Evolutionary conservation across 2,888 invertebrate species (phyloP).

Genomic region (Lydus trimaculatus): DNA sequence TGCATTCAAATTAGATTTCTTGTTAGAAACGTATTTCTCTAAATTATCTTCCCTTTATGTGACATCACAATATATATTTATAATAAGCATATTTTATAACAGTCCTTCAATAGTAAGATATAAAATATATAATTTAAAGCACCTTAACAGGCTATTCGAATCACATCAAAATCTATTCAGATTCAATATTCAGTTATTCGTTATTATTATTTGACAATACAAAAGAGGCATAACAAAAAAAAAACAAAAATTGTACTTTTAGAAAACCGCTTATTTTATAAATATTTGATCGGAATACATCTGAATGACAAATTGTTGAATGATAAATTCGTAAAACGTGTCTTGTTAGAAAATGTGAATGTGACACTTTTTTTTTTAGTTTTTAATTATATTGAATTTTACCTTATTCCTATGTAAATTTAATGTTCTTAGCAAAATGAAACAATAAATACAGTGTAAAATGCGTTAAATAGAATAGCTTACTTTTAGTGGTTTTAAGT

Average conservation of each 20-base stretch:
- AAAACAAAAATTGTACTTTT: background rate
- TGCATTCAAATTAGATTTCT: background rate
- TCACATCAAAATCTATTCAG: background rate
- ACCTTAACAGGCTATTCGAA: background rate
- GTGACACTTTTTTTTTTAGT: background rate
- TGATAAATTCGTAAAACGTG: background rate
- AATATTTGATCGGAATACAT: background rate
- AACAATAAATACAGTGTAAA: constrained; percentile 23
- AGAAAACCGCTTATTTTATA: background rate
- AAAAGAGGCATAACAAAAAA: background rate
- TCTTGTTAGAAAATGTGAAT: background rate
- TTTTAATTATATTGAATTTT: constrained; percentile 7
- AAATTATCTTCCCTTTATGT: background rate
- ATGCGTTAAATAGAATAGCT: constrained; percentile 14
- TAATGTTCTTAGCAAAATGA: constrained; percentile 19
- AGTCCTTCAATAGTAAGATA: background rate
- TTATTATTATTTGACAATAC: background rate
- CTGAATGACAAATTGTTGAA: background rate
- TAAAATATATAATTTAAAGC: background rate
- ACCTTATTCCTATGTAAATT: constrained; percentile 26
- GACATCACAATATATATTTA: background rate
- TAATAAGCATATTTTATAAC: background rate
- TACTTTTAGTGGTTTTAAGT: constrained; percentile 16
- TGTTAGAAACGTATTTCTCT: background rate
- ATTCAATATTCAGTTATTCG: background rate